These are phyloP conservation scores for Anguilla anguilla DNA, from an alignment of 2,797 vertebrate genomes.

Conservation along the genomic window DNA sequence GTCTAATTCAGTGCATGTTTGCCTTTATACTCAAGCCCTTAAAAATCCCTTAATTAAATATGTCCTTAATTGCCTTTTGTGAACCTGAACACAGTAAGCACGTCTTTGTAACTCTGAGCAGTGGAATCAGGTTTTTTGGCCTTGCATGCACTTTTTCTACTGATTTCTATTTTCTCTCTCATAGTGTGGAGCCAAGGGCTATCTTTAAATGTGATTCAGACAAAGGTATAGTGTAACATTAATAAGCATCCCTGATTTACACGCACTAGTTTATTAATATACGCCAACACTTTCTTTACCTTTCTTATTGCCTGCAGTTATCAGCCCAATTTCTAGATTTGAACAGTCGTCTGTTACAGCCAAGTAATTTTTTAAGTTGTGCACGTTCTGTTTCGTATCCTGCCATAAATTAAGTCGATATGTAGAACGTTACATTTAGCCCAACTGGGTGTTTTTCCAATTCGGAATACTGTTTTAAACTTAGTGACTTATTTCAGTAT, in stretches of 20 bases:
- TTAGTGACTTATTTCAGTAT: background rate
- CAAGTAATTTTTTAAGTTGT: background rate
- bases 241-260: background rate
- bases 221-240: background rate
- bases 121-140: background rate
- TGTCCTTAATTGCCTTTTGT: background rate
- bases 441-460: background rate
- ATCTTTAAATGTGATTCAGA: background rate
- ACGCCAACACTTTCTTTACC: no score
- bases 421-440: background rate
- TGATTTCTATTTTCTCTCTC: background rate
- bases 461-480: background rate
- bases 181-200: background rate
- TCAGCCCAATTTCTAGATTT: background rate
- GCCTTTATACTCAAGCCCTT: background rate
- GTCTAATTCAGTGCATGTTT: background rate
- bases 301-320: no score
- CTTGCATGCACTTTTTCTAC: background rate
- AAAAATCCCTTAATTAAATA: background rate
- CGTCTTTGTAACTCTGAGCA: background rate
- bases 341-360: background rate
- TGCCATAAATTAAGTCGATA: background rate
- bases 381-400: background rate
- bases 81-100: background rate
- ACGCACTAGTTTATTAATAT: background rate